These are phyloP conservation scores for Sebastes fasciatus DNA, from an alignment of 2,113 vertebrate genomes.

Conservation along the genomic window DNA sequence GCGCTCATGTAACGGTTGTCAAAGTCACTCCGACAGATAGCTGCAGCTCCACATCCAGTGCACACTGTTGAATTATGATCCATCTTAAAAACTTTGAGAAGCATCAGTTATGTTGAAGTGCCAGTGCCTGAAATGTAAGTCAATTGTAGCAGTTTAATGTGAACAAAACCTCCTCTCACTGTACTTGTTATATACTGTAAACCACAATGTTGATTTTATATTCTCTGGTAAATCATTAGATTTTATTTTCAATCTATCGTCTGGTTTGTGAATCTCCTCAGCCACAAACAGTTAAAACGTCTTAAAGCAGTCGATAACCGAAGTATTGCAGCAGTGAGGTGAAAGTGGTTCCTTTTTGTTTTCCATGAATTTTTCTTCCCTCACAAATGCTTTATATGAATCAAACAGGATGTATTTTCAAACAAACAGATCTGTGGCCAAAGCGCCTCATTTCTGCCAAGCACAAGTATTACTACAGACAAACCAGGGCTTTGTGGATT, in stretches of 20 bases:
- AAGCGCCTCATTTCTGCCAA: constrained; percentile 33
- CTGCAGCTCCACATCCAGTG: neutral
- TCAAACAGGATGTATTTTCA: constrained; percentile 6
- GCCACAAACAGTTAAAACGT: neutral
- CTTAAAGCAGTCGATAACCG: neutral
- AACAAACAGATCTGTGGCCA: neutral
- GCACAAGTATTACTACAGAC: constrained; percentile 53
- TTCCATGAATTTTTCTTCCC: neutral
- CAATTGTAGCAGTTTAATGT: constrained; percentile 64
- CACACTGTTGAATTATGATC: constrained; percentile 16
- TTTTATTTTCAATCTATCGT: neutral
- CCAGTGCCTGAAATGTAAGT: constrained; percentile 67
- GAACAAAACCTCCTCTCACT: constrained; percentile 42
- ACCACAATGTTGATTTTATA: constrained; percentile 17
- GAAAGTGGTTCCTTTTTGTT: constrained; percentile 17
- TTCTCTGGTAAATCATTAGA: neutral
- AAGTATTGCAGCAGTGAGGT: constrained; percentile 12
- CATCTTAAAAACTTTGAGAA: constrained; percentile 16
- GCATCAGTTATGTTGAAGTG: constrained; percentile 42
- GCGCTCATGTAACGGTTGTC: constrained; percentile 32
- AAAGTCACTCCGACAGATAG: constrained; percentile 37
- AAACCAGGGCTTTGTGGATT: constrained; percentile 27
- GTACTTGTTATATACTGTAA: constrained; percentile 21
- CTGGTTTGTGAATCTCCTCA: constrained; percentile 22
- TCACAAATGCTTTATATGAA: constrained; percentile 5